These are phyloP conservation scores for Lates japonicus DNA, from an alignment of 2,797 vertebrate genomes.

Conservation along the genomic window DNA sequence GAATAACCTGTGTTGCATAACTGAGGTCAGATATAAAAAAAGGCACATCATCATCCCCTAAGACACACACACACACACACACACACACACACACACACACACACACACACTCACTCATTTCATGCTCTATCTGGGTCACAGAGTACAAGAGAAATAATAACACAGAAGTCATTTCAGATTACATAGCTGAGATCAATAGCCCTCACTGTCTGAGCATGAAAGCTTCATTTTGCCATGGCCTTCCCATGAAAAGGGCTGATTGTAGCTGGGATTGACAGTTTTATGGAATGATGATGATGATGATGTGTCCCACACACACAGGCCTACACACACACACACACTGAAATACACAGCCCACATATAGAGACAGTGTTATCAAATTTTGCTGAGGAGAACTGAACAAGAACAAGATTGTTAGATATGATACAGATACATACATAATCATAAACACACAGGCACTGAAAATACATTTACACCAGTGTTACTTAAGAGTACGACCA, in stretches of 20 bases:
- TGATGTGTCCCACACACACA: slow-evolving; percentile 33
- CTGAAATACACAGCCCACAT: neutral
- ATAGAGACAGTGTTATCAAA: slow-evolving; percentile 9
- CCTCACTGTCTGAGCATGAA: slow-evolving; percentile 68
- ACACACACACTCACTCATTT: slow-evolving; percentile 43
- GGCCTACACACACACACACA: slow-evolving; percentile 14
- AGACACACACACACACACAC: slow-evolving; percentile 50
- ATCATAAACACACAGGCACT: neutral
- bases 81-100: slow-evolving; percentile 36
- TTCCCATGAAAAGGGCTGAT: slow-evolving; percentile 67
- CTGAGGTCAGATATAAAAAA: slow-evolving; percentile 79
- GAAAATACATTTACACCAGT: slow-evolving; percentile 15
- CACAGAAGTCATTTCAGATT: slow-evolving; percentile 70
- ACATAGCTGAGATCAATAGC: slow-evolving; percentile 76
- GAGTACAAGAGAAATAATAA: slow-evolving; percentile 74
- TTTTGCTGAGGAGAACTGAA: slow-evolving; percentile 6
- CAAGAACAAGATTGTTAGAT: slow-evolving; percentile 22
- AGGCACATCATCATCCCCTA: slow-evolving; percentile 60
- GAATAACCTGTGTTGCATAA: slow-evolving; percentile 82
- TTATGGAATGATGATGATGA: slow-evolving; percentile 57
- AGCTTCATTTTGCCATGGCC: slow-evolving; percentile 58
- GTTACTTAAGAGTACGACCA: neutral
- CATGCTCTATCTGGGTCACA: slow-evolving; percentile 71
- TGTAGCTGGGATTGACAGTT: slow-evolving; percentile 62
- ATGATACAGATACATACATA: slow-evolving; percentile 24